Evolutionary conservation across 2,888 invertebrate genomes (phyloP).

Genomic region (Drepanosiphum platanoidis): DNA sequence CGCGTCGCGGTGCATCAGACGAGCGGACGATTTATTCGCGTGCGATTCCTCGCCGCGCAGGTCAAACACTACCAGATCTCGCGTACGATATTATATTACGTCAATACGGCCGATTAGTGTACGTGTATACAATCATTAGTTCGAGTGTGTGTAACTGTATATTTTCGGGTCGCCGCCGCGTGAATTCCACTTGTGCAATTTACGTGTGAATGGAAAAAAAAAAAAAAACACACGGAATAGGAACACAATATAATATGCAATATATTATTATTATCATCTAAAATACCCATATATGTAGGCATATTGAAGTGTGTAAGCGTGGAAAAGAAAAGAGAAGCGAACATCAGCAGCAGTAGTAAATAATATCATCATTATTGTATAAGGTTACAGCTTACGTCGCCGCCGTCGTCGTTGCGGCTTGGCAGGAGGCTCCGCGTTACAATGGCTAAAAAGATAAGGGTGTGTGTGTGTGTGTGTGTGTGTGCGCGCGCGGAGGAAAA

Average conservation of each 20-base stretch:
- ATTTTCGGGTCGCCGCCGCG: no score
- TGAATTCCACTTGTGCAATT: neutral
- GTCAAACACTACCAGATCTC: no score
- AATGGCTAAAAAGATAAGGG: conserved; percentile 61
- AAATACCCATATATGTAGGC: conserved; percentile 29
- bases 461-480: neutral
- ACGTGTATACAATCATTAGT: no score
- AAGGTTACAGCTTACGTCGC: conserved; percentile 56
- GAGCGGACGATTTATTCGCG: no score
- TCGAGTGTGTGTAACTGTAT: neutral
- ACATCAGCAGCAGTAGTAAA: conserved; percentile 59
- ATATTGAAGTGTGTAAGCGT: neutral
- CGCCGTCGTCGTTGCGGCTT: conserved; percentile 49
- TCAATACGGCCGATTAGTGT: no score
- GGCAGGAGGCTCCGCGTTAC: conserved; percentile 48
- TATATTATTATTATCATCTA: neutral
- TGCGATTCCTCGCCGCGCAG: no score
- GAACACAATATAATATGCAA: neutral
- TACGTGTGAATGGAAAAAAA: conserved; percentile 19
- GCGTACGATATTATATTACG: no score
- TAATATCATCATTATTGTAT: conserved; percentile 62
- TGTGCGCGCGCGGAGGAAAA: no score
- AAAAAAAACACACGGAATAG: no score
- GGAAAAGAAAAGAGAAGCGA: conserved; percentile 44
- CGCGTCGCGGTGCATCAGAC: no score